phyloP scores from a whole-genome alignment of 2,113 vertebrate genomes.

The Girardinichthys multiradiatus region DNA sequence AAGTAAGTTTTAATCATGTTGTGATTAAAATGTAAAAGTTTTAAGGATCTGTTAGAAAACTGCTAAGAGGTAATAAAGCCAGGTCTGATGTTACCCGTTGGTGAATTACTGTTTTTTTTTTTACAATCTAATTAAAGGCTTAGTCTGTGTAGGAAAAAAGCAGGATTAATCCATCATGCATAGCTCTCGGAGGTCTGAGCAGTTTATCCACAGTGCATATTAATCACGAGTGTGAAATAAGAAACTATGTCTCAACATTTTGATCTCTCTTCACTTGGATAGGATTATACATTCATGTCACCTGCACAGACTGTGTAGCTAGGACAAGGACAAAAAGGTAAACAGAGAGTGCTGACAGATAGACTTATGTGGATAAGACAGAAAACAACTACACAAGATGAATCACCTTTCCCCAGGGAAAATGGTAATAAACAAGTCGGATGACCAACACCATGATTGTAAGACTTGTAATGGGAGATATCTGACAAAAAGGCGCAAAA shows the following conservation, averaged over 20 bases:
- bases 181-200: not conserved
- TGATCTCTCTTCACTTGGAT: not conserved
- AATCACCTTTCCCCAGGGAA: conserved; percentile 39
- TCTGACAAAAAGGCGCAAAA: conserved; percentile 7
- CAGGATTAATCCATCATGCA: not conserved
- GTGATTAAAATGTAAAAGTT: conserved; percentile 3
- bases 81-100: not conserved
- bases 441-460: not conserved
- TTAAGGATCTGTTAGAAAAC: not conserved
- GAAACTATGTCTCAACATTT: not conserved
- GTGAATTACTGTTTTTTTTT: not conserved
- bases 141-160: not conserved
- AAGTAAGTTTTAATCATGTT: not conserved
- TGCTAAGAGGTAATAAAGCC: not conserved
- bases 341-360: conserved; percentile 25
- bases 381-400: conserved; percentile 39
- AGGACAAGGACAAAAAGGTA: conserved; percentile 6
- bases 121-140: not conserved
- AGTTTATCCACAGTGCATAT: not conserved
- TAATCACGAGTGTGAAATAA: not conserved
- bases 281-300: not conserved
- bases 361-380: conserved; percentile 3
- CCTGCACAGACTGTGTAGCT: not conserved
- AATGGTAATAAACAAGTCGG: conserved; percentile 16
- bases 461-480: conserved; percentile 24